phyloP scores from a whole-genome alignment of 2,113 vertebrate genomes.

The Hydropotes inermis region DNA sequence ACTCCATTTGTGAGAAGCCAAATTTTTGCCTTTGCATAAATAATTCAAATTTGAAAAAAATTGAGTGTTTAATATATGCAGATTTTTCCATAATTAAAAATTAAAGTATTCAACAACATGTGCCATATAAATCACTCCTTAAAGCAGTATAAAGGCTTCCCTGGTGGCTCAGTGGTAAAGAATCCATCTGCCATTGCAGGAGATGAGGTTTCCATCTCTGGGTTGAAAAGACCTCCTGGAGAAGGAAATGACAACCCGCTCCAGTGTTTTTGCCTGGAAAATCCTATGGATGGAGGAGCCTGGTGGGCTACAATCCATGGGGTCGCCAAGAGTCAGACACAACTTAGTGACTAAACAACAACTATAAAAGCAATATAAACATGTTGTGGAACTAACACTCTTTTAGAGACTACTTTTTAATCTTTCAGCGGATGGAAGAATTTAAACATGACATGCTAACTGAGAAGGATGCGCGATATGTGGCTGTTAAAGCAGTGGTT shows the following conservation, averaged over 20 bases:
- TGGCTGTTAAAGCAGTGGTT: constrained; percentile 86
- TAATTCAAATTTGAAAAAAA: constrained; percentile 58
- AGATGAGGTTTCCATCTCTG: neutral
- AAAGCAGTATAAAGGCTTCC: constrained; percentile 9
- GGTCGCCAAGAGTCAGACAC: neutral
- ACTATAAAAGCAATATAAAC: neutral
- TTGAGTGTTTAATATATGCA: constrained; percentile 29
- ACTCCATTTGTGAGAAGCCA: constrained; percentile 46
- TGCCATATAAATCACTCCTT: neutral
- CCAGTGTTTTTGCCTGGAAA: neutral
- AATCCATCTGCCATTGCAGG: neutral
- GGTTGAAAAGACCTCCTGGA: neutral
- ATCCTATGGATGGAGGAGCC: neutral
- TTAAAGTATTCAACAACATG: constrained; percentile 16
- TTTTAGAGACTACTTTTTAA: constrained; percentile 19
- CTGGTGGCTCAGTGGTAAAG: neutral
- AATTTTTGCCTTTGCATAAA: constrained; percentile 10
- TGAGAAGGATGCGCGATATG: constrained; percentile 84
- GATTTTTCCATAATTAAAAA: constrained; percentile 50
- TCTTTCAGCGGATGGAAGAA: constrained; percentile 88
- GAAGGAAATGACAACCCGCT: neutral
- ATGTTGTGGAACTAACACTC: constrained; percentile 18
- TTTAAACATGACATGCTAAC: constrained; percentile 86
- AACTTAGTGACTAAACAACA: neutral
- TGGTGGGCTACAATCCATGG: neutral